These are phyloP conservation scores for Pandemis cinnamomeana DNA, from an alignment of 2,888 invertebrate genomes.

Conservation along the genomic window DNA sequence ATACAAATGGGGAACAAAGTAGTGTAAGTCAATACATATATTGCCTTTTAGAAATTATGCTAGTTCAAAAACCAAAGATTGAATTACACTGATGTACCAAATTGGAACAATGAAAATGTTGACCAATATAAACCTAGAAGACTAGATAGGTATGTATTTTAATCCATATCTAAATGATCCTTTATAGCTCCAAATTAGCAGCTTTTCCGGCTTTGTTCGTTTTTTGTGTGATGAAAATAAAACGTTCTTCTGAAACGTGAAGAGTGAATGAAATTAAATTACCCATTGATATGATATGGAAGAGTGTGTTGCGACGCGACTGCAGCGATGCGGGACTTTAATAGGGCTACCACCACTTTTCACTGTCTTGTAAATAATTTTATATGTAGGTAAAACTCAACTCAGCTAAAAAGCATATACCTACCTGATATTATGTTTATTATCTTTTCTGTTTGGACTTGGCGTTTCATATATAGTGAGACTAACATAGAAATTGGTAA, in stretches of 20 bases:
- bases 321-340: conserved; percentile 27
- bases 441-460: neutral
- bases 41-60: neutral
- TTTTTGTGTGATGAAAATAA: conserved; percentile 11
- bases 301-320: conserved; percentile 26
- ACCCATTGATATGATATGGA: conserved; percentile 38
- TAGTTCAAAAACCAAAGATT: no score
- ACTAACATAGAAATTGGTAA: no score
- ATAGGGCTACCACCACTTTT: conserved; percentile 18
- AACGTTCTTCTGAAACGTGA: conserved; percentile 11
- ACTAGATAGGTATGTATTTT: no score
- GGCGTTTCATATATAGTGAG: neutral
- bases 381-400: no score
- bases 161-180: no score
- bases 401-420: no score
- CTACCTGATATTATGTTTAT: neutral
- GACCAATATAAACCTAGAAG: neutral
- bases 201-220: neutral
- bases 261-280: conserved; percentile 33
- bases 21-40: neutral
- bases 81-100: no score
- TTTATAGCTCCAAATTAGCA: neutral
- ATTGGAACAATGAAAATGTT: no score
- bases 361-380: neutral
- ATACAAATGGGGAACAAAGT: conserved; percentile 19